Evolutionary conservation across 1,140 invertebrate genomes (phyloP).

Genomic region (Magallana ariakensis): DNA sequence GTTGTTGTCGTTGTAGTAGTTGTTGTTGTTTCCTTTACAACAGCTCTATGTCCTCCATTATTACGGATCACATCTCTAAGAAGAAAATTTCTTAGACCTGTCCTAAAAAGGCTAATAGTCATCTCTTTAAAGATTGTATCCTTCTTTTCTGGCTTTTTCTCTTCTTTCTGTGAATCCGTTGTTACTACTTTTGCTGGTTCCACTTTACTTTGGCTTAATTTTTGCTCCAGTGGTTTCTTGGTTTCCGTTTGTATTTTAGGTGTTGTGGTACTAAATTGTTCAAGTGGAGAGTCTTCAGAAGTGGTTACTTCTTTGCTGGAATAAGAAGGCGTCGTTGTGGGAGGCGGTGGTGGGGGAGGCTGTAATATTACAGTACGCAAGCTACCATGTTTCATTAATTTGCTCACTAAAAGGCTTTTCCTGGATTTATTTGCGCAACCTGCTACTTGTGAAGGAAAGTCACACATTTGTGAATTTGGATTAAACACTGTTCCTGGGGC

Average conservation of each 20-base stretch:
- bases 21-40: neutral
- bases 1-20: neutral
- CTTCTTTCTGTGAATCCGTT: neutral
- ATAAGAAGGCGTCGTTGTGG: neutral
- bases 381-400: neutral
- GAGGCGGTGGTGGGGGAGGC: neutral
- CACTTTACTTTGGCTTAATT: neutral
- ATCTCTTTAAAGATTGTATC: neutral
- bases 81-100: neutral
- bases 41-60: neutral
- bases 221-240: neutral
- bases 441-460: slow-evolving; percentile 9
- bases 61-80: neutral
- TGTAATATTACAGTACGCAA: neutral
- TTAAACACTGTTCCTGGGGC: slow-evolving; percentile 28
- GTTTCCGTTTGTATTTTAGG: neutral
- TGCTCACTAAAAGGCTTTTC: neutral
- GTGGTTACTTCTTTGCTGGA: neutral
- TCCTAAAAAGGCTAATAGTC: neutral
- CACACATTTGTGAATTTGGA: slow-evolving; percentile 6
- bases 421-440: neutral
- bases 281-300: neutral
- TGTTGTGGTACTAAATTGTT: neutral
- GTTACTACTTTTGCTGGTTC: neutral
- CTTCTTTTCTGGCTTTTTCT: neutral